Percentiles rank a stretch among this genome's conserved stretches.
These are phyloP conservation scores for Unio delphinus DNA, from an alignment of 2,888 invertebrate species.

Conservation along the genomic window DNA sequence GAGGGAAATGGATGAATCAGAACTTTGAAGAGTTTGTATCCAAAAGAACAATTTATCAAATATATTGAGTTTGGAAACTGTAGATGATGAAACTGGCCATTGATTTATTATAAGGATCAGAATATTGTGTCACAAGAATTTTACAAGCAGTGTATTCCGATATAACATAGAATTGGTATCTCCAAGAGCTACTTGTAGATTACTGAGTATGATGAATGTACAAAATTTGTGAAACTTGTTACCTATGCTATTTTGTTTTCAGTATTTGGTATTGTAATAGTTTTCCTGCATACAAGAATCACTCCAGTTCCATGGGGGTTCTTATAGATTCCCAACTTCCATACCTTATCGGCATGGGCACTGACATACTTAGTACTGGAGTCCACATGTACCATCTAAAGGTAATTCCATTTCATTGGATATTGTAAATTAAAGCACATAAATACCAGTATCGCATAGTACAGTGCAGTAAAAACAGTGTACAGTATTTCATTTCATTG, in stretches of 20 bases:
- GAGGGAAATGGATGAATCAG: no score
- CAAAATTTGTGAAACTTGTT: no score
- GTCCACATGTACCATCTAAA: slow-evolving; percentile 92
- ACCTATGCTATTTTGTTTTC: background rate
- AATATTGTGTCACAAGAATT: no score
- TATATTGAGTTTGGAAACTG: no score
- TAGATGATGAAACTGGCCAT: no score
- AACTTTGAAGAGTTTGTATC: no score
- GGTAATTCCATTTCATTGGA: slow-evolving; percentile 46
- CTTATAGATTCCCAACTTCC: slow-evolving; percentile 83
- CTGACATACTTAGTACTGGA: slow-evolving; percentile 90
- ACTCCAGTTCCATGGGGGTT: slow-evolving; percentile 61
- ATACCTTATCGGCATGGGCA: slow-evolving; percentile 92
- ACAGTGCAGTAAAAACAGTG: no score
- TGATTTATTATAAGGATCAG: no score
- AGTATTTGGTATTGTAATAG: background rate
- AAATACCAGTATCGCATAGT: no score
- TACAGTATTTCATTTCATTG: background rate
- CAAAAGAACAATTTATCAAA: no score
- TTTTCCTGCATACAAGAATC: slow-evolving; percentile 11
- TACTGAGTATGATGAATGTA: no score
- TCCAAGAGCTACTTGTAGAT: no score
- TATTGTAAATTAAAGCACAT: background rate
- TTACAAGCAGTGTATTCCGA: background rate
- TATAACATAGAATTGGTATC: background rate